Percentiles rank a stretch among this genome's conserved stretches.
Evolutionary conservation across 2,113 vertebrate genomes (phyloP).

Genomic region (Galemys pyrenaicus): DNA sequence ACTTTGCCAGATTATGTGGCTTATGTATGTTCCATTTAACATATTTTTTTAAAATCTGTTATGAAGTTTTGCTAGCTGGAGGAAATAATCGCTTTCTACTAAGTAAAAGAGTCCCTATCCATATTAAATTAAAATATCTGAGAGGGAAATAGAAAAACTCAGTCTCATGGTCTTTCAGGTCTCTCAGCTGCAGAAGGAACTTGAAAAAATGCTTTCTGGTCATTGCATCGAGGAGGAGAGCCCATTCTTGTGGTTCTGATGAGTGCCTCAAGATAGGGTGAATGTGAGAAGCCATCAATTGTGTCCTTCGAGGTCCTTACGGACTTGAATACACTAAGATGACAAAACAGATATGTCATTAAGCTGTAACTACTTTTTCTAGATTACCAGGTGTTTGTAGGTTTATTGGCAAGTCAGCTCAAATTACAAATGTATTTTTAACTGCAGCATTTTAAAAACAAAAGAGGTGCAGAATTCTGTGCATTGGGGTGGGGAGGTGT

Average conservation of each 20-base stretch:
- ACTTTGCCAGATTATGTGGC: conserved; percentile 54
- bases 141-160: conserved; percentile 46
- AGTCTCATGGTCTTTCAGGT: background rate
- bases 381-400: conserved; percentile 76
- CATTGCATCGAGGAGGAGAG: background rate
- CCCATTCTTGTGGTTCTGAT: conserved; percentile 29
- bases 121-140: conserved; percentile 73
- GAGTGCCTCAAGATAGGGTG: conserved; percentile 1
- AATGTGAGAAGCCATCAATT: conserved; percentile 59
- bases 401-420: conserved; percentile 78
- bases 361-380: conserved; percentile 73
- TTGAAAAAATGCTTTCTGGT: conserved; percentile 4
- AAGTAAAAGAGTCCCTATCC: conserved; percentile 58
- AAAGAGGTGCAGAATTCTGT: conserved; percentile 77
- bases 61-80: conserved; percentile 66
- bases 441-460: conserved; percentile 71
- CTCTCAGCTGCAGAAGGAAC: accelerated
- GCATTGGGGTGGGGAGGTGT: conserved; percentile 18
- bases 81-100: conserved; percentile 72
- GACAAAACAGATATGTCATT: conserved; percentile 76
- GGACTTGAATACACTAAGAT: conserved; percentile 71
- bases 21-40: conserved; percentile 52
- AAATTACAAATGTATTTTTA: conserved; percentile 78
- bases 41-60: conserved; percentile 38
- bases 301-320: conserved; percentile 63